Evolutionary conservation across 2,797 vertebrate genomes (phyloP), one percentile per base, ranked within the genome.

Genomic region (Ciconia nigra): DNA sequence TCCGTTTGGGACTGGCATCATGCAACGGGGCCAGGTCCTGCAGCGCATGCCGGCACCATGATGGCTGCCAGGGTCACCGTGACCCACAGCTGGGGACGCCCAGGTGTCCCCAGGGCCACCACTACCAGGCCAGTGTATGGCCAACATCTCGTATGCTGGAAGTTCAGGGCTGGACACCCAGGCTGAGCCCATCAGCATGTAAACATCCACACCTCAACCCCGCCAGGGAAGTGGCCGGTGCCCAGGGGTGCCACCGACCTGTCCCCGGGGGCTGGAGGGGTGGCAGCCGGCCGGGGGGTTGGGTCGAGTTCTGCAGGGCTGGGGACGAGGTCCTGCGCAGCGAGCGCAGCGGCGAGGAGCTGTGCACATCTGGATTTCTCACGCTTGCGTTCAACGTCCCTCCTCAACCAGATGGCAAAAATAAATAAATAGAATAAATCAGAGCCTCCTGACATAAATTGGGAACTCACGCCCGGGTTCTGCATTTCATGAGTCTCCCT

Each of bases 341-440:
- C 6, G 20, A 80, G 58, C 8, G 3, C 65, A 28, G 74, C 92
- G 6, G 93, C 8, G 11, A 83, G 86, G 88, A 94, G 81, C 86
- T 39, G 73, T 31, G 95, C 93, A 95, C 96, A 96, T 96, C 96
- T 96, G 96, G 95, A 94, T 97, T 97, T 97, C 96, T 97, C 96
- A 97, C 96, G 96, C 96, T 97, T 94, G 88, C 19, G 21, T 72
- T 94, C 83, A 46, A 54, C 6, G 62, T 79, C 96, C 92, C 93
- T 82, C 93, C 92, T 94, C 93, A 88, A 93, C 92, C 96, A 97
- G 96, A 97, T 97, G 96, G 96, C 96, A 96, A 97, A 95, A 96
- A 97, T 97, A 97, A 97, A 97, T 96, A 97, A 97, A 97, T 96
- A 96, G 88, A 95, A 97, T 96, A 96, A 97, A 97, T 97, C 96